Conservation (phyloP, 2,113 vertebrate genomes). For the Amazona guildingii region DNA sequence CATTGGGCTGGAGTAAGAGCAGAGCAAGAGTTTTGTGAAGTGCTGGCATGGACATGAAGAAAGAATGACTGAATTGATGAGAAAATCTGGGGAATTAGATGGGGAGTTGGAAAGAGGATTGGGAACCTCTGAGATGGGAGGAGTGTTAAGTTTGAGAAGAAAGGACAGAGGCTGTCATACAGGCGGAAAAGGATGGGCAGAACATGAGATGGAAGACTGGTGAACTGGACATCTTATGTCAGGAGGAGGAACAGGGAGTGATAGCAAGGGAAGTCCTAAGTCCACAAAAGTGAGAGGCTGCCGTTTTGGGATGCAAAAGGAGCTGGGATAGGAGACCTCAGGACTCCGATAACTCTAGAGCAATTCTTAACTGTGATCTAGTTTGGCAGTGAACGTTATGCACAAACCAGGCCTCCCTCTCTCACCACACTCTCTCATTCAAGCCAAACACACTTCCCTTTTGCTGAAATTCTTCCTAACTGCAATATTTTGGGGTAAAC, state of each 20-base stretch:
- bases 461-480: not conserved
- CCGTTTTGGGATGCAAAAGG: not conserved
- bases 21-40: not conserved
- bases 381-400: accelerated
- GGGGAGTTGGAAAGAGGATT: not conserved
- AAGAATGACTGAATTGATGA: not conserved
- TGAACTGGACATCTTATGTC: not conserved
- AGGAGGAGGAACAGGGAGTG: not conserved
- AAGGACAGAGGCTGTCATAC: not conserved
- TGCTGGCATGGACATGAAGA: not conserved
- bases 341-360: not conserved
- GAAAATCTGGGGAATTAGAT: not conserved
- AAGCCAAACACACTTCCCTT: not conserved
- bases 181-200: not conserved
- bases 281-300: not conserved
- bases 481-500: not conserved
- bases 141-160: not conserved
- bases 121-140: not conserved
- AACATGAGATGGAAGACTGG: accelerated
- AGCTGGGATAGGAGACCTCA: not conserved
- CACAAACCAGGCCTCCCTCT: not conserved
- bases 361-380: not conserved
- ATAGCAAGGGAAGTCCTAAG: not conserved
- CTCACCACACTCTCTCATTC: not conserved
- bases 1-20: not conserved